A percentile compares a stretch with the other conserved stretches of the same genome.
Conservation (phyloP, 2,797 vertebrate genomes). For the Leuciscus waleckii region DNA sequence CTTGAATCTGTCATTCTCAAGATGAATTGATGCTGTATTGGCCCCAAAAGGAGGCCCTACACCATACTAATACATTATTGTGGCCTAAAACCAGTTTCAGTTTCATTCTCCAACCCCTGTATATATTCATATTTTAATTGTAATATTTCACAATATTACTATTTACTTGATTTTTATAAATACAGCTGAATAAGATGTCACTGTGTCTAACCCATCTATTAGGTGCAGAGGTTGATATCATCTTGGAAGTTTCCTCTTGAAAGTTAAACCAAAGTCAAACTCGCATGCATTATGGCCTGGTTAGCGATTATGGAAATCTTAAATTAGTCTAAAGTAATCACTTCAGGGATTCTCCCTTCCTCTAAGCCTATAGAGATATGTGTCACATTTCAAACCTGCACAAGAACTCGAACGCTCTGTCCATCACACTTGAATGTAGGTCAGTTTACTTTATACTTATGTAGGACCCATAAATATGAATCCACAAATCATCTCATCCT, state of each 20-base stretch:
- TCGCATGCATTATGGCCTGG: slow-evolving; percentile 68
- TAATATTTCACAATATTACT: not conserved
- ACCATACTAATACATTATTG: not conserved
- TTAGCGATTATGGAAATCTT: slow-evolving; percentile 69
- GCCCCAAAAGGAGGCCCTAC: not conserved
- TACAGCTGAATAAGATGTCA: not conserved
- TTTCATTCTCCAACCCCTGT: not conserved
- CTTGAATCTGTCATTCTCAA: not conserved
- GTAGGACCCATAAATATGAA: slow-evolving; percentile 12
- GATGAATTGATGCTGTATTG: not conserved
- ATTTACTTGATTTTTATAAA: not conserved
- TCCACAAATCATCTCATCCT: not conserved
- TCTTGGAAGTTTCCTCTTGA: slow-evolving; percentile 56
- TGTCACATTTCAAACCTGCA: slow-evolving; percentile 69
- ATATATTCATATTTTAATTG: not conserved
- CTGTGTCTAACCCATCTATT: not conserved
- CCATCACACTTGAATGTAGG: slow-evolving; percentile 68
- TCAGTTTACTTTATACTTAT: slow-evolving; percentile 61
- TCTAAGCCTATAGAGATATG: slow-evolving; percentile 73
- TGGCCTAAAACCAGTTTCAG: not conserved
- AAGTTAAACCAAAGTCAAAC: slow-evolving; percentile 76
- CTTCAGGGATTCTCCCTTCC: slow-evolving; percentile 59
- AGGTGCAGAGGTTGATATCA: slow-evolving; percentile 5
- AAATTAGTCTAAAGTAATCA: slow-evolving; percentile 72
- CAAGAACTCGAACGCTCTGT: slow-evolving; percentile 51